These are phyloP conservation scores for Eidolon dupreanum DNA, from an alignment of 2,797 vertebrate species.

Conservation along the genomic window DNA sequence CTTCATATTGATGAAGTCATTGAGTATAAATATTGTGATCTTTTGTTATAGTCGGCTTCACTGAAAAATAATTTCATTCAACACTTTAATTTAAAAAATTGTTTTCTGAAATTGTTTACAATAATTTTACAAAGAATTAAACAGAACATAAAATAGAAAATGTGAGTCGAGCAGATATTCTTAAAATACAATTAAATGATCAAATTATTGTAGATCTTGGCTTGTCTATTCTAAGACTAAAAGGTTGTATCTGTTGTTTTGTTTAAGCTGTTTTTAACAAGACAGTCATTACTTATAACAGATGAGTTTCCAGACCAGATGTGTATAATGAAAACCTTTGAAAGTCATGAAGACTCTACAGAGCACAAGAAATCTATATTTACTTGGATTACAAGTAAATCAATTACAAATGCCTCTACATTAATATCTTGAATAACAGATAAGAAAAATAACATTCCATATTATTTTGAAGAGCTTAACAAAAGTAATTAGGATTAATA, in stretches of 20 bases:
- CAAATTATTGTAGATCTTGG: not conserved
- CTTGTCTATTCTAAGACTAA: not conserved
- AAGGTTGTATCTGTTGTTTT: not conserved
- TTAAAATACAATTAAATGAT: conserved; percentile 12
- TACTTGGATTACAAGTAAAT: conserved; percentile 53
- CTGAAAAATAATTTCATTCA: conserved; percentile 5
- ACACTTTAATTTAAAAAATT: not conserved
- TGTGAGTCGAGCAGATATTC: not conserved
- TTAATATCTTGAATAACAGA: not conserved
- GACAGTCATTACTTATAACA: not conserved
- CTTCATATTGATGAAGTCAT: not conserved
- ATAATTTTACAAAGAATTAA: not conserved
- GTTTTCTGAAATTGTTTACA: not conserved
- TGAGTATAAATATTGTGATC: not conserved
- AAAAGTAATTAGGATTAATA: conserved; percentile 53
- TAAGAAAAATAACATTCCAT: not conserved
- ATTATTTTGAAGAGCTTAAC: conserved; percentile 41
- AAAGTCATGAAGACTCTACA: not conserved
- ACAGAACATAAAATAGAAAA: not conserved
- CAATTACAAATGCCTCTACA: not conserved
- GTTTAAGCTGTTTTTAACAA: conserved; percentile 41
- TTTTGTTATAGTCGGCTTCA: not conserved
- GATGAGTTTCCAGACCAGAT: not conserved
- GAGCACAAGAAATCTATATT: conserved; percentile 50
- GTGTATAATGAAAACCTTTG: conserved; percentile 4